These are phyloP conservation scores for Parotia lawesii DNA, from an alignment of 2,113 vertebrate genomes.

Conservation along the genomic window DNA sequence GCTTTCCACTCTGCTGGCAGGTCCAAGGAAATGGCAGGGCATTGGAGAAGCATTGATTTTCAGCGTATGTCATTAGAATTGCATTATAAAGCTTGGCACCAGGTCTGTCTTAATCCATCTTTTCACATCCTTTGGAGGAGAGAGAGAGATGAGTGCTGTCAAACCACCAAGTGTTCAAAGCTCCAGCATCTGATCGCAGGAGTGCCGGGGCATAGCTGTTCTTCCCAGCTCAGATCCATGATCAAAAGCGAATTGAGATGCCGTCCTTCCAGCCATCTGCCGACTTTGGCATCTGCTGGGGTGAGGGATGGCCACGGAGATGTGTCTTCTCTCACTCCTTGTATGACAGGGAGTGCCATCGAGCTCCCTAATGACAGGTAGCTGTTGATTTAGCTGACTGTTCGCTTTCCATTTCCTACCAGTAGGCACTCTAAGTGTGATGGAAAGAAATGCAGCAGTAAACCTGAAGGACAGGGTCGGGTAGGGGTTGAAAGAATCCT, in stretches of 20 bases:
- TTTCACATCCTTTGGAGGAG: neutral
- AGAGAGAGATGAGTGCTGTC: neutral
- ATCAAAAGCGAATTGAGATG: neutral
- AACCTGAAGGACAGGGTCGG: neutral
- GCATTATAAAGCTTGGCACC: conserved; percentile 29
- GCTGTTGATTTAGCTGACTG: neutral
- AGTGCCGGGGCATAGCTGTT: neutral
- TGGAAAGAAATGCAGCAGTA: neutral
- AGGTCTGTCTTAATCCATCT: conserved; percentile 34
- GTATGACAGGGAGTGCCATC: neutral
- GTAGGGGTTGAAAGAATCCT: neutral
- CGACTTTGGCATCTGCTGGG: neutral
- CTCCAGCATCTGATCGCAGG: fast-evolving
- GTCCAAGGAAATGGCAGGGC: neutral
- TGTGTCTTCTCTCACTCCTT: neutral
- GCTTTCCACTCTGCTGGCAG: conserved; percentile 26
- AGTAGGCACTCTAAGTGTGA: neutral
- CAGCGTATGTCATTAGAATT: neutral
- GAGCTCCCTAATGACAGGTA: neutral
- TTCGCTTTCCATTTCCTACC: neutral
- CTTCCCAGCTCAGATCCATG: neutral
- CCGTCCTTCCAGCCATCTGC: neutral
- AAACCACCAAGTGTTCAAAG: neutral
- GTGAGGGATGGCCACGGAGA: neutral
- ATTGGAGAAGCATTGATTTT: conserved; percentile 33